Conservation (phyloP, 2,113 vertebrate species). For the Emydocephalus ijimae region DNA sequence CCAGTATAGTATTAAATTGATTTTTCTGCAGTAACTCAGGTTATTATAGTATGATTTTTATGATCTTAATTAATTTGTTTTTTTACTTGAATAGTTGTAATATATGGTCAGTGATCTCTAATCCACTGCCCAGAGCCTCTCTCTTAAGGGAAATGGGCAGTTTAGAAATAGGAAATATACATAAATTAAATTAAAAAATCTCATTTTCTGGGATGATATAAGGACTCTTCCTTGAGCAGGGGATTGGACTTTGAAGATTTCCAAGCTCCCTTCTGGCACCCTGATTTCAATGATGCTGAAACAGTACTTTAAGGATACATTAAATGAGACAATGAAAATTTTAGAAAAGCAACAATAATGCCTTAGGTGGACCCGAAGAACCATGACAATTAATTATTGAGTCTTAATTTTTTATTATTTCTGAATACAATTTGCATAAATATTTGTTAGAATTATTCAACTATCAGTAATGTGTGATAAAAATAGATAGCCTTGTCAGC, state of each 20-base stretch:
- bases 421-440: not conserved
- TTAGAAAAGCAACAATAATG: not conserved
- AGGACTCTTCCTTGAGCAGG: too few relatives aligned
- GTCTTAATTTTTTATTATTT: not conserved
- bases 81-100: not conserved
- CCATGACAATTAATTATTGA: not conserved
- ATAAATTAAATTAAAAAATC: too few relatives aligned
- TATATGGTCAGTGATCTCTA: not conserved
- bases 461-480: not conserved
- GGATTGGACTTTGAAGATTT: too few relatives aligned
- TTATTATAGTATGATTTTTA: not conserved
- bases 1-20: not conserved
- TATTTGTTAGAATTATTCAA: not conserved
- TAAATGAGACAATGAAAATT: not conserved
- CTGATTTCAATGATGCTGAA: not conserved
- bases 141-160: too few relatives aligned
- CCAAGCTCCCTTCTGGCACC: too few relatives aligned
- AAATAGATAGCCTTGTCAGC: not conserved
- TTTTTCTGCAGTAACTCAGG: not conserved
- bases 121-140: too few relatives aligned
- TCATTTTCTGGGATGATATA: too few relatives aligned
- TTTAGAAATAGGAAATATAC: too few relatives aligned
- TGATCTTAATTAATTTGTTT: not conserved
- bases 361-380: not conserved
- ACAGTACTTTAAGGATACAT: not conserved